phyloP scores from a whole-genome alignment of 2,113 vertebrate species.

The Bostrychus sinensis region DNA sequence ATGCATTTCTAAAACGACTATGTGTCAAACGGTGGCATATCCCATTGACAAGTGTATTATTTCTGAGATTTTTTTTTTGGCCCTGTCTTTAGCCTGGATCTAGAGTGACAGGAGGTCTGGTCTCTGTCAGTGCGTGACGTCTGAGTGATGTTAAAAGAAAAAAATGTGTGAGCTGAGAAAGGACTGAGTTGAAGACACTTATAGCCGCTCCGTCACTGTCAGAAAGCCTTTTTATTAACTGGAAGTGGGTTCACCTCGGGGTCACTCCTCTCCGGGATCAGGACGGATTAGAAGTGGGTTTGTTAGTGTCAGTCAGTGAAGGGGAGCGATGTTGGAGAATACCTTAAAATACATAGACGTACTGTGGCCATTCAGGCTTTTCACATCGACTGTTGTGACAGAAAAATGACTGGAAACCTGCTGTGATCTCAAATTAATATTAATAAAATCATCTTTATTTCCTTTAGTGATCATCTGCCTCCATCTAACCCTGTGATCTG shows the following conservation, averaged over 20 bases:
- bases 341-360: not conserved
- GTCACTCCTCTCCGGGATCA: not conserved
- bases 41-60: not conserved
- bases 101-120: conserved; percentile 11
- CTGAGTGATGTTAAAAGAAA: not conserved
- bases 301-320: conserved; percentile 5
- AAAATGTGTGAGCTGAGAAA: not conserved
- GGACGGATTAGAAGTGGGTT: not conserved
- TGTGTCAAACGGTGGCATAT: not conserved
- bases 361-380: not conserved
- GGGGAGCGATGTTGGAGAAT: not conserved
- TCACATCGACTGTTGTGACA: not conserved
- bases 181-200: conserved; percentile 1
- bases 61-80: not conserved
- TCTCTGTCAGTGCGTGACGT: conserved; percentile 1
- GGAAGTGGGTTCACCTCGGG: conserved; percentile 12
- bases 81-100: conserved; percentile 7
- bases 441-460: too few relatives aligned
- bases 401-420: too few relatives aligned
- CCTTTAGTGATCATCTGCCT: too few relatives aligned
- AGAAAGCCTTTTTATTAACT: conserved; percentile 21
- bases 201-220: conserved; percentile 20
- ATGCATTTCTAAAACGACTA: not conserved
- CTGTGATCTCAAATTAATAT: too few relatives aligned
- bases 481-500: too few relatives aligned